These are phyloP conservation scores for Catocala sponsa DNA, from an alignment of 2,888 invertebrate species.

Conservation along the genomic window DNA sequence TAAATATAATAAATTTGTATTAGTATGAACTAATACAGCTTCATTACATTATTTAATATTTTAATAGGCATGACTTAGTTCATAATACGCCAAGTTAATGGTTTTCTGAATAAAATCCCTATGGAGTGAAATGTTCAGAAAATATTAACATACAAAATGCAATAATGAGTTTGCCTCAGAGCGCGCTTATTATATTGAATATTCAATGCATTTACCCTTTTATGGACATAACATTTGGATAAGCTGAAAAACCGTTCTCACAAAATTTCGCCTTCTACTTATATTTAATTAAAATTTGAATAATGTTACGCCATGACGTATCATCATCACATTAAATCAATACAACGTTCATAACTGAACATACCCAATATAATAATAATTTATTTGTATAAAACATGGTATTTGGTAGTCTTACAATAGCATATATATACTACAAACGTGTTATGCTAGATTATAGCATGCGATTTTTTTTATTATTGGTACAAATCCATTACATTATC, in stretches of 20 bases:
- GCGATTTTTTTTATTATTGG: too few relatives aligned
- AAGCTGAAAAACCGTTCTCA: constrained; percentile 1
- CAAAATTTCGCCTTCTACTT: constrained; percentile 7
- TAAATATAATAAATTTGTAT: too few relatives aligned
- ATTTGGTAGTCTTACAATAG: too few relatives aligned
- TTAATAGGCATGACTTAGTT: constrained; percentile 18
- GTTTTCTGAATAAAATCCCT: constrained; percentile 32
- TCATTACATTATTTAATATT: too few relatives aligned
- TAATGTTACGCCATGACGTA: not conserved
- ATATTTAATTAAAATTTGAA: constrained; percentile 5
- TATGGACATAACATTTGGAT: constrained; percentile 1
- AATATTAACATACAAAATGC: constrained; percentile 42
- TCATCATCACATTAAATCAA: too few relatives aligned
- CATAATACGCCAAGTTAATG: constrained; percentile 31
- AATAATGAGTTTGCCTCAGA: constrained; percentile 27
- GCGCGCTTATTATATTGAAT: constrained; percentile 35
- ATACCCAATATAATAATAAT: too few relatives aligned
- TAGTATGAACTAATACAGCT: too few relatives aligned
- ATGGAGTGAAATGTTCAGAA: constrained; percentile 33
- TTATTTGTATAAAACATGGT: too few relatives aligned
- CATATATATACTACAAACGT: too few relatives aligned
- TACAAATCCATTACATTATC: too few relatives aligned
- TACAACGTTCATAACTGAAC: too few relatives aligned
- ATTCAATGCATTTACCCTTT: constrained; percentile 33
- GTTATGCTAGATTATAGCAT: too few relatives aligned